Base-by-base conservation (phyloP, 2,113 vertebrate genomes). In the Arvicanthis niloticus region DNA sequence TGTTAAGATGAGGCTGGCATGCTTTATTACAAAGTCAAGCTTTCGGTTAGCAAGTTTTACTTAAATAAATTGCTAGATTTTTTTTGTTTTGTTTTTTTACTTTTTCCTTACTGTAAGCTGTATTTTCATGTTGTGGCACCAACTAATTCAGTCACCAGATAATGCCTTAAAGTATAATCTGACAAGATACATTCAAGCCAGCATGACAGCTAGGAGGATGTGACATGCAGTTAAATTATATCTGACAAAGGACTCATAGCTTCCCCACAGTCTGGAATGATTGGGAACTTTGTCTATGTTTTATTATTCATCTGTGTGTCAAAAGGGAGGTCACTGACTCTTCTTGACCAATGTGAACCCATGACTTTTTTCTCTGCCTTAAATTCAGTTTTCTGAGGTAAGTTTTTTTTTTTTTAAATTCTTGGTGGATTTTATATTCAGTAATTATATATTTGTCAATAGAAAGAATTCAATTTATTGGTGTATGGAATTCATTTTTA, bases 91-190 rank as follows among this genome's bases (percentile, higher is more conserved):
- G 53, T 85, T 78, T 42, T 80, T 58, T 90, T 88, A 78, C 82
- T 58, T 78, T 51, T 80, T 96, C 40, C 34, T 24, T n/a, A 91
- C 37, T 86, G 24, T 80, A 29, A 97, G 9, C 1, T 31, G 0
- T 80, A 76, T 94, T 97, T 97, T 96, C 6, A 93, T 97, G 86
- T 93, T 96, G 93, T 97, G 6, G 97, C 86, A 80, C 72, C 62
- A 95, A 51, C 42, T 94, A 82, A 93, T 95, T 92, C 86, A 96
- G 45, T 19, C 9, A 88, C 85, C 65, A 92, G 94, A 93, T 92
- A 96, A 97, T 94, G 91, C 6, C 76, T 93, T 94, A 84, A 95
- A 89, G 48, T 73, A 40, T 96, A 95, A 96, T 97, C 53, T 80
- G 95, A 90, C 53, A 86, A 97, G 72, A 89, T 42, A 37, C 16